Evolutionary conservation across 2,797 vertebrate genomes (phyloP), one percentile per base, ranked within the genome.

Genomic region (Falco berigora): DNA sequence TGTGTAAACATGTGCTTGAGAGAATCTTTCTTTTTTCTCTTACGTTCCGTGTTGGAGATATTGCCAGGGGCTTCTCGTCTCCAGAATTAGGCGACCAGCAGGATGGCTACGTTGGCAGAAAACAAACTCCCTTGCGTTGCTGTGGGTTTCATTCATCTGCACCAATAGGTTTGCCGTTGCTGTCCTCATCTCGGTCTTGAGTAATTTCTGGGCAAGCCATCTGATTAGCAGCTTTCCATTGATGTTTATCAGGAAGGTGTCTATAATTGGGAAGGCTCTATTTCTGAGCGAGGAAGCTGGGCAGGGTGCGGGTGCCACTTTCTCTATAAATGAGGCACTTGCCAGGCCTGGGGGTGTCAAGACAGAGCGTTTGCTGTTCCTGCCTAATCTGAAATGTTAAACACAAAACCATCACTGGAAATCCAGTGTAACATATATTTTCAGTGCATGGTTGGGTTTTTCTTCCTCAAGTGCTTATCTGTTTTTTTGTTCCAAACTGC

Each of bases 1-100:
- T 42, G 19, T 12, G 32, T 12, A 27, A 34, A 23, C 16, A 34
- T 2, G 5, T 25, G 30, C 58, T 63, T 36, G 30, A 34, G 47
- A 49, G 36, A 28, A 23, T n/a, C 38, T 72, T 23, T 24, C 17
- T 69, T 64, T 66, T 23, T 61, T 11, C 47, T 44, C 8, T 34
- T n/a, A 3, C 0, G 5, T 61, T 77, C 23, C 24, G 1, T 21
- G 15, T 21, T 50, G 32, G 66, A 36, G n/a, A 6, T 7, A 1
- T 27, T 52, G 28, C 56, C 38, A 8, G 46, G 30, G 50, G 32
- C 71, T 52, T 9, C 32, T 44, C 9, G 46, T 47, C 53, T 32
- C 32, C 73, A n/a, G 34, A 24, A 25, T 12, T 8, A 15, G 55
- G 34, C 32, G 11, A 36, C 50, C 12, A 9, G 46, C 18, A 46